A percentile compares a stretch with the other conserved stretches of the same genome.
Evolutionary conservation across 2,888 invertebrate genomes (phyloP).

Genomic region (Lasius platythorax): DNA sequence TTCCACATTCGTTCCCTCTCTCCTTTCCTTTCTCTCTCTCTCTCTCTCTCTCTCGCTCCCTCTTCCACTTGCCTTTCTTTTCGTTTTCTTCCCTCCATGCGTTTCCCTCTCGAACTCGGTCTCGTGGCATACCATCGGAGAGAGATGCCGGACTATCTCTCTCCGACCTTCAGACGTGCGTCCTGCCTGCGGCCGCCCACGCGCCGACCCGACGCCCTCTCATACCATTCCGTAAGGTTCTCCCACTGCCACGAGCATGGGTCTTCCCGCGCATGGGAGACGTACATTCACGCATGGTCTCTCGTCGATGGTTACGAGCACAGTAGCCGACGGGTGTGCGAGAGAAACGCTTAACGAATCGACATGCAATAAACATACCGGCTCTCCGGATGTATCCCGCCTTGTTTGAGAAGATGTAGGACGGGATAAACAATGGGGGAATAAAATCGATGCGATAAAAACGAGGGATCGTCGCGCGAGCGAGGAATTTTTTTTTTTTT

Average conservation of each 20-base stretch:
- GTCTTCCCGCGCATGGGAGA: conserved; percentile 71
- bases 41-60: conserved; percentile 24
- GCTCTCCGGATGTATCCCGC: background rate
- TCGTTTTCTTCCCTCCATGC: conserved; percentile 52
- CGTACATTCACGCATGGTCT: conserved; percentile 69
- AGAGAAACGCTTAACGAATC: conserved; percentile 56
- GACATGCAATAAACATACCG: conserved; percentile 48
- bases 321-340: conserved; percentile 55
- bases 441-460: background rate
- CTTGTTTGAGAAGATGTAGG: conserved; percentile 22
- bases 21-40: conserved; percentile 53
- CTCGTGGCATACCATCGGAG: conserved; percentile 72
- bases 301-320: conserved; percentile 47
- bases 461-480: background rate
- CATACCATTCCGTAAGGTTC: conserved; percentile 79
- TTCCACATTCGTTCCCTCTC: conserved; percentile 51
- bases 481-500: background rate
- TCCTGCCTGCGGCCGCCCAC: conserved; percentile 86
- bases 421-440: background rate
- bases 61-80: conserved; percentile 37
- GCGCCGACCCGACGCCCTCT: conserved; percentile 85
- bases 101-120: conserved; percentile 62
- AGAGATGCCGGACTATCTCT: conserved; percentile 58
- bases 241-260: conserved; percentile 73
- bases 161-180: conserved; percentile 82